Base-by-base conservation (phyloP, 2,797 vertebrate genomes). In the Lacerta bilineata region DNA sequence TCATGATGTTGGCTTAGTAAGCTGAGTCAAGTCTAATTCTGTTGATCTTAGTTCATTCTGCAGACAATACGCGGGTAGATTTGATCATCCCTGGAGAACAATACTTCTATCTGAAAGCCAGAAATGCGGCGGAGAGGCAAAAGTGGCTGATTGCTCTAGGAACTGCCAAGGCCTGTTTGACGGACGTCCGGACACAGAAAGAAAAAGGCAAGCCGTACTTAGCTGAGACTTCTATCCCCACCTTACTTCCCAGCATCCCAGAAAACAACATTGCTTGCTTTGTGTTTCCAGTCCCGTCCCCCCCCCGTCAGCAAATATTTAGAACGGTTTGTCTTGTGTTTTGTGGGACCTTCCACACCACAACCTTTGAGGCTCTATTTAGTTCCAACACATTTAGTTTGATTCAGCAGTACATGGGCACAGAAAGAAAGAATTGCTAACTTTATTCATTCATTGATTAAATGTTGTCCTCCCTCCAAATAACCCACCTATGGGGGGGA, bases 71-170 rank as follows among this genome's bases (percentile, higher is more conserved):
- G 1, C 97, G 99, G 87, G 98, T 99, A 95, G 99, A 99, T 94
- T 95, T 99, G 95, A 98, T 98, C 89, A 99, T 99, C 93, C 99
- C 99, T 15, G 99, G 99, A 91, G 98, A 99, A 86, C 99, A 99
- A 90, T 99, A 98, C 96, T 99, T 99, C 96, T 99, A 99, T 96
- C 97, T 99, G 96, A 97, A 98, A 95, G 98, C 99, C 94, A 98
- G 98, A 94, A 99, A 98, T 85, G 98, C 98, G 90, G 98, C 98
- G 80, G 98, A 99, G 95, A 98, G 99, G 93, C 99, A 99, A 91
- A 98, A 98, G 94, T 99, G 99, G 99, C 96, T 99, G 93, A 98
- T 99, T 92, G 99, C 99, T 0, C 96, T 99, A 91, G 99, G 99
- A 87, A 98, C 98, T 61, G 98, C 99, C 81, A 99, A 99, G 96